Evolutionary conservation across 2,113 vertebrate genomes (phyloP), one percentile per base, ranked within the genome.

Genomic region (Pachypanchax playfairii): DNA sequence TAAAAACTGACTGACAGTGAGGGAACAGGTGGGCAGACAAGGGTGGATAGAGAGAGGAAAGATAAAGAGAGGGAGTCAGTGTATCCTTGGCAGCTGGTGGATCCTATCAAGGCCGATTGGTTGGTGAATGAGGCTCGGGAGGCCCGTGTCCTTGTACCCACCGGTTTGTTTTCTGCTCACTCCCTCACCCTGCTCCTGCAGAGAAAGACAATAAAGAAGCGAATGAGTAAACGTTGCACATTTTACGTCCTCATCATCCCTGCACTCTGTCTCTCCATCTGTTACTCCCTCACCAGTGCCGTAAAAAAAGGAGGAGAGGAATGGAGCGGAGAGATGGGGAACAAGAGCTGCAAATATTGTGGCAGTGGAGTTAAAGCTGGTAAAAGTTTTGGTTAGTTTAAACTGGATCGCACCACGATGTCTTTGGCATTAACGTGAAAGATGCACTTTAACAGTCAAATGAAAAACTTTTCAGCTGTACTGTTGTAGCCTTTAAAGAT

Each of bases 121-220:
- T 87, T 92, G 92, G 92, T 81, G 94, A 95, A 95, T 93, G 93
- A 94, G 92, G 91, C 85, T 59, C 84, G 77, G 26, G 90, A 91
- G 93, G 93, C 95, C 93, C 85, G 92, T 93, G 93, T 94, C 95
- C 93, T 92, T 91, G 92, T 91, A 85, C 90, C 92, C 90, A 84
- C 90, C 81, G 77, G 90, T 85, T 90, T 87, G 88, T 86, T 89
- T 86, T 90, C 92, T 90, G 87, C 92, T 92, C 94, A 87, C 91
- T 91, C 89, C 87, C 86, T 88, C 74, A 51, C 38, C 70, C 73
- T 73, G 22, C 84, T 88, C 84, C 90, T 87, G 87, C 78, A 93
- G 92, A 84, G 90, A 90, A 90, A 92, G 84, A 90, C 85, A 89
- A 87, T 88, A 88, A 87, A 86, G 79, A 81, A 84, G 78, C 83